Base-by-base conservation (phyloP, 2,888 invertebrate species). In the Capitulum mitella region DNA sequence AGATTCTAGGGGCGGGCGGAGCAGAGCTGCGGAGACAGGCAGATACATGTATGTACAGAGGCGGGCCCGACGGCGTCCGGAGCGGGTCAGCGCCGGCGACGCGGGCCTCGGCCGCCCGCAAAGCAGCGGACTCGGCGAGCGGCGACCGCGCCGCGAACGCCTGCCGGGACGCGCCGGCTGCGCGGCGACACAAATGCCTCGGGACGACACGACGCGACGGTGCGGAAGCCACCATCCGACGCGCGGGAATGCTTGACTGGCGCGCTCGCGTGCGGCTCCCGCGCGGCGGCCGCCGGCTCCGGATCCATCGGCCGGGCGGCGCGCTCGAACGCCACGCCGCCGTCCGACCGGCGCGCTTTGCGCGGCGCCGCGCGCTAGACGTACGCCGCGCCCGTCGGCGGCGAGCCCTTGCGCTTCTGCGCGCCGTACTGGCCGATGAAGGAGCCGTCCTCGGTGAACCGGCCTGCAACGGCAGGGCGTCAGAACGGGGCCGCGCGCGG, bases 381-480 rank as follows among this genome's bases (percentile, higher is more conserved):
- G 80, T 81, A 82, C 26, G 82, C 81, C 46, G 81, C 82, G 37
- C 80, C 81, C 51, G 80, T 76, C 61, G 79, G 76, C 64, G 48
- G 78, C 78, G 79, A 79, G 78, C 79, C 82, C 79, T 82, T 83
- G 75, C 82, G 83, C 76, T 82, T 92, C 83, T 92, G 92, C 80
- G 93, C 93, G 84, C 96, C 96, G 87, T 97, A 97, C 87, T 96
- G 96, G 77, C 97, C 97, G 86, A 97, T 97, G 88, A 97, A 97
- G 82, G 97, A 97, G 77, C 97, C 97, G 88, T 97, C 97, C 88
- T 97, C 97, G 82, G 97, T 96, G 88, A 97, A 97, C 83, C 93
- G 93, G 86, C 92, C 93, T 92, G 87, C 26, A 79, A 80, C 46
- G 58, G 1, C 6, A 43, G 43, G 43, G 43, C 43, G 43, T 43